These are phyloP conservation scores for Drosophila barbarae DNA, from an alignment of 2,888 invertebrate species.

Conservation along the genomic window DNA sequence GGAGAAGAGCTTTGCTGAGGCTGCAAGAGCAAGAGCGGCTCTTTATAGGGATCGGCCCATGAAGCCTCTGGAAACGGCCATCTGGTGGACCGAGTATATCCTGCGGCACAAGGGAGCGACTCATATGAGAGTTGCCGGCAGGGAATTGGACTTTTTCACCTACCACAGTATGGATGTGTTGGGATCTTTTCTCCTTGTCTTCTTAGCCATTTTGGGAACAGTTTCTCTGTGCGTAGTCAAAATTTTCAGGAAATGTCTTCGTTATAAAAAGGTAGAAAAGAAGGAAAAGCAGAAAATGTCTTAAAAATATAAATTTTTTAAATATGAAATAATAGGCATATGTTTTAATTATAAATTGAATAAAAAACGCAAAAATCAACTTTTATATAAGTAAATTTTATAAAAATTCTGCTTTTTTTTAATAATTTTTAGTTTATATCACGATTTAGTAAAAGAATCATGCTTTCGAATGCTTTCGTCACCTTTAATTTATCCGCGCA, in stretches of 20 bases:
- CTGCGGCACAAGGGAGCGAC: conserved; percentile 76
- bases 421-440: too few species aligned
- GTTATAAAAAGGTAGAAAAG: not conserved
- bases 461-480: not conserved
- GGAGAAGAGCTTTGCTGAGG: conserved; percentile 51
- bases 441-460: not conserved
- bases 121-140: conserved; percentile 72
- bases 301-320: not conserved
- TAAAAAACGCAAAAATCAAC: too few species aligned
- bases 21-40: conserved; percentile 54
- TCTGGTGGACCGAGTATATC: conserved; percentile 78
- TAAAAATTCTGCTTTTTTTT: too few species aligned
- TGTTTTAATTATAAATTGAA: too few species aligned
- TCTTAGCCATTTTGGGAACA: not conserved
- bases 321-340: too few species aligned
- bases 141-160: conserved; percentile 10
- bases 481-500: not conserved
- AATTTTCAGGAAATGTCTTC: not conserved
- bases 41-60: conserved; percentile 74
- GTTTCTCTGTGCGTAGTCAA: not conserved
- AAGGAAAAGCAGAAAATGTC: not conserved
- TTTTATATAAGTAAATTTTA: too few species aligned
- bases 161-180: conserved; percentile 29
- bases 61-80: conserved; percentile 69
- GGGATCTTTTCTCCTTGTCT: conserved; percentile 1